Conservation (phyloP, 2,113 vertebrate genomes). For the Oreochromis aureus region DNA sequence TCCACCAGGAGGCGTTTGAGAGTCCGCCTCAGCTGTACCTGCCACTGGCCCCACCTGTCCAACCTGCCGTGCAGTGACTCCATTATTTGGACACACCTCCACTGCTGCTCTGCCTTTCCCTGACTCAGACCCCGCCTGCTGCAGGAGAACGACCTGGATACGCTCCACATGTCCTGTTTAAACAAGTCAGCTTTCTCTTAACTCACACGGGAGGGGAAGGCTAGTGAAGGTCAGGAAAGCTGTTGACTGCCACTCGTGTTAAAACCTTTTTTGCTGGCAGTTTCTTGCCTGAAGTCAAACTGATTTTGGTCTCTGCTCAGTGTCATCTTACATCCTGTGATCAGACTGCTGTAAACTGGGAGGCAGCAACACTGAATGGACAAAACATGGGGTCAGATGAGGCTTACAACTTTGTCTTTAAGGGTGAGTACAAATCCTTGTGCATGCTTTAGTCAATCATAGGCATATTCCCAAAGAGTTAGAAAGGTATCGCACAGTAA, state of each 20-base stretch:
- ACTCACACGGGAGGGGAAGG: background rate
- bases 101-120: background rate
- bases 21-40: slow-evolving; percentile 16
- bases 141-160: slow-evolving; percentile 36
- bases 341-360: background rate
- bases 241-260: background rate
- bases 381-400: slow-evolving; percentile 79
- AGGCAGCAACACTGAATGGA: slow-evolving; percentile 28
- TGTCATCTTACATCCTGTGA: slow-evolving; percentile 23
- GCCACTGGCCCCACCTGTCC: slow-evolving; percentile 53
- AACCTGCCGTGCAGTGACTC: slow-evolving; percentile 44
- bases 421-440: slow-evolving; percentile 74
- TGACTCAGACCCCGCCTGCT: slow-evolving; percentile 25
- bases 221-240: slow-evolving; percentile 2
- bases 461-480: background rate
- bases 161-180: slow-evolving; percentile 46
- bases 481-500: background rate
- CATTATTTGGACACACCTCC: slow-evolving; percentile 23
- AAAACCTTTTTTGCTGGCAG: background rate
- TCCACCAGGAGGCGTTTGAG: slow-evolving; percentile 56
- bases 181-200: slow-evolving; percentile 40
- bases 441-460: background rate
- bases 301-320: background rate
- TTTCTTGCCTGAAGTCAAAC: background rate
- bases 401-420: slow-evolving; percentile 95